Base-by-base conservation (phyloP, 1,140 invertebrate genomes). In the Neodiprion lecontei region DNA sequence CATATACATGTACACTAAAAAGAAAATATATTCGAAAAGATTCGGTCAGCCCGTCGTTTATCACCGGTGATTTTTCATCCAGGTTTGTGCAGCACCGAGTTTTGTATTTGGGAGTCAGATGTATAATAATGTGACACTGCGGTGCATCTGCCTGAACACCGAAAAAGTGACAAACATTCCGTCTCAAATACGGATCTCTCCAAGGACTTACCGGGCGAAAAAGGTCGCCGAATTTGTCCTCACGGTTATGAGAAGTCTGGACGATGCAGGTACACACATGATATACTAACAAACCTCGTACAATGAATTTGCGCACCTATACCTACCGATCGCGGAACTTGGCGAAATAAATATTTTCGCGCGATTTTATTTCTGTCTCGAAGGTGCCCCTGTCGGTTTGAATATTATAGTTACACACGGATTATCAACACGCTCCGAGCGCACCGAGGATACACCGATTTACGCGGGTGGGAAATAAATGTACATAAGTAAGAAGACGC, bases 161-260 rank as follows among this genome's bases (percentile, higher is more conserved):
- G 28, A 40, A 40, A 40, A 40, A 40, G 28, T 40, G 28, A 40
- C 28, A 40, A 40, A 40, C 28, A 40, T 40, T 40, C 28, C 28
- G 28, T 40, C 28, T 40, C 53, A 17, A 61, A 17, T 14, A 61
- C 5, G 11, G 53, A 61, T 61, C 53, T 12, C 11, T 17, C 53
- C 53, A 61, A 61, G 53, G 53, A 61, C 53, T 61, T 61, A 61
- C 53, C 53, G 53, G 53, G n/a, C n/a, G 53, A 61, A 61, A 61
- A 17, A 61, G 3, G 53, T 14, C 11, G 28, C 28, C 28, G 28
- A 40, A 61, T 17, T 61, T 61, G 53, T 61, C 53, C 11, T 61
- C 53, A 12, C 53, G n/a, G 11, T 61, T 7, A 5, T 9, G 53
- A 61, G n/a, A 61, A 61, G 28, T 40, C 28, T 40, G 28, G 28